Evolutionary conservation across 2,888 invertebrate species (phyloP), one percentile per base, ranked within the genome.

Genomic region (Thereva nobilitata): DNA sequence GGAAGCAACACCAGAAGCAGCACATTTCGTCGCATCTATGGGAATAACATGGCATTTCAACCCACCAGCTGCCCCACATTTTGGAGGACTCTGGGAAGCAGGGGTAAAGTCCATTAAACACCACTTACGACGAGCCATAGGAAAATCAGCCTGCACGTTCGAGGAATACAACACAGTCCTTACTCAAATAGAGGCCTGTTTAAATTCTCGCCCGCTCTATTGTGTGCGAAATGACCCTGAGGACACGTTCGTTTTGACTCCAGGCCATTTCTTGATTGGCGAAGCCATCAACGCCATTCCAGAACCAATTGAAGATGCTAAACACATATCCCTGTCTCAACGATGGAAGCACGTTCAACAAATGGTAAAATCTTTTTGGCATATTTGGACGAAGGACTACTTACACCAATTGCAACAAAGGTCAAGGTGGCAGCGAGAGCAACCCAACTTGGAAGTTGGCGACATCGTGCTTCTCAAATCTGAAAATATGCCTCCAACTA

Each of bases 81-180:
- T 23, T 23, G 23, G 23, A 23, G 23, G 23, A 1, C 23, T 23
- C 1, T 23, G 23, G 23, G 23, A 23, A 23, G 23, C 23, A 23
- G 23, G 23, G 23, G 23, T 23, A 23, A 23, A 23, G 23, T 23
- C 23, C 1, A 23, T 23, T 23, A 23, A 23, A 23, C 23, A 23
- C 23, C 23, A 23, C 23, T 5, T 49, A 12, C 49, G 6, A 6
- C 9, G 72, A 37, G 64, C 72, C 2, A 50, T 74, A 6, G 73
- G 73, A 5, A 65, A 70, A 5, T 7, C 54, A 8, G 67, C 50
- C 8, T 63, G 75, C 5, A 74, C 72, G 1, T 72, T 68, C 41
- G 72, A 75, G 66, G 73, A 77, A 63, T 68, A 74, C 35, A 40
- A 64, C n/a, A 76, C 74, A 5, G n/a, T 74, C 0, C 9, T 72